Base-by-base conservation (phyloP, 2,797 vertebrate species). In the Xerus rutilus region DNA sequence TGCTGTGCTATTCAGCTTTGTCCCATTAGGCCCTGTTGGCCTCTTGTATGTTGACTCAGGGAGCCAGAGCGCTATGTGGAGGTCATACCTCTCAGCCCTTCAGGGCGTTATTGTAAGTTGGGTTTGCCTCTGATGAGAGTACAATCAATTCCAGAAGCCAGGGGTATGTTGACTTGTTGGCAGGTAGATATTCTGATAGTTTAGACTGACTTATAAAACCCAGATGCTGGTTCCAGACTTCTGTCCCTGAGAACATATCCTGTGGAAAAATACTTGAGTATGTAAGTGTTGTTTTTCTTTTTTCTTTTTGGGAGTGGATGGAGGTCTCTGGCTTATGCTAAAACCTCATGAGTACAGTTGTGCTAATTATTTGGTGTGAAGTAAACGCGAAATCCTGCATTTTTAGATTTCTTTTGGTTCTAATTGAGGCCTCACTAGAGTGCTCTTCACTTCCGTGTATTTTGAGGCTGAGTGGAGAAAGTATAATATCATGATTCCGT, bases 401-500 rank as follows among this genome's bases (percentile, higher is more conserved):
- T 97, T 98, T 98, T 96, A 91, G 97, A 52, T 96, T 96, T 62
- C 94, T 94, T 67, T 94, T 95, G 96, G 65, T 98, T 95, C 86
- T 97, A 95, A 86, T 93, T 96, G 97, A 97, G 86, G 97, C 94
- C 97, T 98, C 98, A 97, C 97, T 98, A 57, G 96, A 97, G 96
- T 97, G 84, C 90, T 97, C 94, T 96, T 97, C 97, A 96, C 97
- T 98, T 98, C 97, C 84, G 92, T 96, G 96, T 98, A 96, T 96
- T 96, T 97, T 72, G 97, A 97, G 96, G 98, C 98, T 97, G 97
- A 96, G 73, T 98, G 98, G 97, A 98, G 96, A 98, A 98, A 97
- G 95, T 98, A 85, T 96, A 72, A 85, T 96, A 72, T 92, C 45
- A 94, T 49, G 94, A 95, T 93, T 97, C 92, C 79, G 82, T 95